Percentiles rank a stretch among this genome's conserved stretches.
These are phyloP conservation scores for Gonatopus flavifemur DNA, from an alignment of 1,140 invertebrate genomes.

Conservation along the genomic window DNA sequence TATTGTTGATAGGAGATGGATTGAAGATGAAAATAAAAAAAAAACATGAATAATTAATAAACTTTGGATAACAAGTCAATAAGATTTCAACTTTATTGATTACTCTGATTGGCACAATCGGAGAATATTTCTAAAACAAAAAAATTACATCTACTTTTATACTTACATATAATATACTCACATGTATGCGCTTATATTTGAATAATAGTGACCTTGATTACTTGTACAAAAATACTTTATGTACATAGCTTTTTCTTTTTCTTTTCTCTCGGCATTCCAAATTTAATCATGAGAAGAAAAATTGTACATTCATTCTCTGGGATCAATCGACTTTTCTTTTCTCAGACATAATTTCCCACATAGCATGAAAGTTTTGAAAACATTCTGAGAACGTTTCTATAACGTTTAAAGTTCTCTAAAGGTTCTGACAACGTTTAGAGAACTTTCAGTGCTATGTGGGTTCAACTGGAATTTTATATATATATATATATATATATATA, in stretches of 20 bases:
- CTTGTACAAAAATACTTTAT: conserved; percentile 23
- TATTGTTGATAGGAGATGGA: background rate
- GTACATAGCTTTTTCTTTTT: conserved; percentile 27
- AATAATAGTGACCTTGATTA: conserved; percentile 19
- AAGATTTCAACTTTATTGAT: conserved; percentile 43
- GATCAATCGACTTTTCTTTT: no score
- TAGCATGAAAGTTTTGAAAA: no score
- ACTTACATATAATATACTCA: conserved; percentile 16
- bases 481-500: no score
- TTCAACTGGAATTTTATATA: no score
- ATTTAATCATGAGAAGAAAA: conserved; percentile 22
- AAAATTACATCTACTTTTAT: conserved; percentile 33
- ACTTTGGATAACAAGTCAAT: conserved; percentile 28
- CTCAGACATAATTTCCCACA: no score
- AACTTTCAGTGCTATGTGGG: no score
- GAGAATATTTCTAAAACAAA: conserved; percentile 41
- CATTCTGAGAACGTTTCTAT: no score
- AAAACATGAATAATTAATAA: background rate
- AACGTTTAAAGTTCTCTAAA: no score
- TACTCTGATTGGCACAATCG: conserved; percentile 47
- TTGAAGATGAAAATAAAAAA: conserved; percentile 7
- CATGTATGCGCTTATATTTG: conserved; percentile 15
- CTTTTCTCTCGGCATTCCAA: no score
- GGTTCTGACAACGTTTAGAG: no score
- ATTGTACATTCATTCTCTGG: no score